These are phyloP conservation scores for Timandra comae DNA, from an alignment of 2,888 invertebrate species.

Conservation along the genomic window DNA sequence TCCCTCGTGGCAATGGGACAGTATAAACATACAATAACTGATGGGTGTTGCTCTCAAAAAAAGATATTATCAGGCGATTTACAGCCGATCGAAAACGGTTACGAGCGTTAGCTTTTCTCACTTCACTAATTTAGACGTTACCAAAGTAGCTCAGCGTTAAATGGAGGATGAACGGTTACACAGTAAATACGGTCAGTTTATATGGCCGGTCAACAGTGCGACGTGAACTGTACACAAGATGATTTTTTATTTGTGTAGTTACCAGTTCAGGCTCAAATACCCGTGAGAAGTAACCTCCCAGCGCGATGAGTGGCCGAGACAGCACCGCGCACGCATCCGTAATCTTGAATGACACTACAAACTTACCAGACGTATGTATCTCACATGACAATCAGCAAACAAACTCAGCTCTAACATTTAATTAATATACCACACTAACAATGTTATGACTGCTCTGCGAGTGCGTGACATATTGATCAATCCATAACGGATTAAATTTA, in stretches of 20 bases:
- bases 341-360: slow-evolving; percentile 63
- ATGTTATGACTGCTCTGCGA: slow-evolving; percentile 30
- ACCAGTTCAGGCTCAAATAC: slow-evolving; percentile 65
- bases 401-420: slow-evolving; percentile 38
- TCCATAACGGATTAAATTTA: slow-evolving; percentile 21
- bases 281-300: slow-evolving; percentile 67
- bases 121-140: slow-evolving; percentile 73
- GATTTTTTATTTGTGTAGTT: slow-evolving; percentile 68
- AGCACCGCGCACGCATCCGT: slow-evolving; percentile 29
- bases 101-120: slow-evolving; percentile 73
- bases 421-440: slow-evolving; percentile 34
- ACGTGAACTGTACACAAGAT: slow-evolving; percentile 74
- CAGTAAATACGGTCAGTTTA: slow-evolving; percentile 69
- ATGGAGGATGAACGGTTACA: slow-evolving; percentile 65
- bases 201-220: slow-evolving; percentile 65
- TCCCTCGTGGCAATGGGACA: slow-evolving; percentile 49
- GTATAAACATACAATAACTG: slow-evolving; percentile 63
- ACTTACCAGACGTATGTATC: slow-evolving; percentile 24
- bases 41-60: slow-evolving; percentile 53
- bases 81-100: slow-evolving; percentile 62
- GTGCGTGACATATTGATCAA: slow-evolving; percentile 33
- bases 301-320: slow-evolving; percentile 25
- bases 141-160: slow-evolving; percentile 71
- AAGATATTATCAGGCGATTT: slow-evolving; percentile 69
- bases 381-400: slow-evolving; percentile 40